These are phyloP conservation scores for Tragelaphus imberbis DNA, from an alignment of 2,113 vertebrate species.

Conservation along the genomic window DNA sequence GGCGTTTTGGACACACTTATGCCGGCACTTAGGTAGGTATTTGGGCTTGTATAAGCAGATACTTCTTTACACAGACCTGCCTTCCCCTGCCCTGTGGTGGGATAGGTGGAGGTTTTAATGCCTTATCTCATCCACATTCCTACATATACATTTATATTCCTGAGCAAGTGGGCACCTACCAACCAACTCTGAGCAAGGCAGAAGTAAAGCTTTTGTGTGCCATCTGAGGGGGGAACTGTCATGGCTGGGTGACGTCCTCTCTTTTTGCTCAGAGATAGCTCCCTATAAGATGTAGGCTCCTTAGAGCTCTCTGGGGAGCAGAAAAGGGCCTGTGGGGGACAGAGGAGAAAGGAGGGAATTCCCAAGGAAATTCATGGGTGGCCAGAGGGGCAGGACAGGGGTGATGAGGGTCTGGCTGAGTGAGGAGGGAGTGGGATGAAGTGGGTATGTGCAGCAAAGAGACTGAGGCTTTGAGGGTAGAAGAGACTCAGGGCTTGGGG, in stretches of 20 bases:
- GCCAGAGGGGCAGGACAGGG: neutral
- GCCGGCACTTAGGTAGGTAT: neutral
- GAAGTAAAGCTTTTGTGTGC: neutral
- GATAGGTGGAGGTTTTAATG: neutral
- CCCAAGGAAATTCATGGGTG: neutral
- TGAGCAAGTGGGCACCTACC: neutral
- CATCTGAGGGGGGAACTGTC: neutral
- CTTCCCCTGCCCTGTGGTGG: neutral
- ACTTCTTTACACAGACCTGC: neutral
- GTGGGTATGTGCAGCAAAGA: neutral
- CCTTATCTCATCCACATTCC: no score
- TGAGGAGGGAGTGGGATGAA: neutral
- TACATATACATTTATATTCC: neutral
- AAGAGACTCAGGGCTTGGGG: neutral
- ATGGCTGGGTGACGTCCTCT: neutral
- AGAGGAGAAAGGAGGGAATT: neutral
- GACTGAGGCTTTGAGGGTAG: neutral
- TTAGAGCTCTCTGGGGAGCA: neutral
- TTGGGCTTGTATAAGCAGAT: no score
- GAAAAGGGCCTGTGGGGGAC: neutral
- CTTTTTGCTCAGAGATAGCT: neutral
- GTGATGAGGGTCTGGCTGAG: neutral
- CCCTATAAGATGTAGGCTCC: neutral
- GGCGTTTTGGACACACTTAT: neutral
- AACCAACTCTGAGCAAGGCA: neutral